phyloP scores from a whole-genome alignment of 2,797 vertebrate genomes.

The Parotocinclus haroldoi region DNA sequence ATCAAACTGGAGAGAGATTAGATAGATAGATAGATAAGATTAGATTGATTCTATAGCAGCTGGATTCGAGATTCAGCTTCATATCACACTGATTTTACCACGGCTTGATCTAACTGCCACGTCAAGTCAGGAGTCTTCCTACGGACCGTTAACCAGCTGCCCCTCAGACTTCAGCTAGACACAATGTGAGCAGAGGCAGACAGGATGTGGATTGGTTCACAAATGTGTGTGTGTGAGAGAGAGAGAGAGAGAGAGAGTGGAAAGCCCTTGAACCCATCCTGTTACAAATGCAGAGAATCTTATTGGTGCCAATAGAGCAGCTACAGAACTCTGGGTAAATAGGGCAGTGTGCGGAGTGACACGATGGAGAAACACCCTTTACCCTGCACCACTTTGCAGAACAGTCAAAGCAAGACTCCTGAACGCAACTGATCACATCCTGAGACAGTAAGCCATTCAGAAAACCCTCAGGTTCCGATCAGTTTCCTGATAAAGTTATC shows the following conservation, averaged over 20 bases:
- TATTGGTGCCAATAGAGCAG: conserved; percentile 2
- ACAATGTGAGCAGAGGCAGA: conserved; percentile 21
- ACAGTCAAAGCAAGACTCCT: background rate
- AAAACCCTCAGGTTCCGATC: too few species aligned
- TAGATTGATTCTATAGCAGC: too few species aligned
- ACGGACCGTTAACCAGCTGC: too few species aligned
- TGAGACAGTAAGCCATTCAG: too few species aligned
- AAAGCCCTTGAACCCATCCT: conserved; percentile 29
- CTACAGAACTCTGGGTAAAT: conserved; percentile 26
- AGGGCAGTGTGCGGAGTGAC: conserved; percentile 14
- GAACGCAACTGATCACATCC: background rate
- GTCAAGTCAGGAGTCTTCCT: too few species aligned
- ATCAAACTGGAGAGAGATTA: too few species aligned
- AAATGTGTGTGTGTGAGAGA: conserved; percentile 14
- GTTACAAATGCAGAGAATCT: conserved; percentile 26
- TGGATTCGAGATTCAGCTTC: too few species aligned
- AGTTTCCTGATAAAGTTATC: too few species aligned
- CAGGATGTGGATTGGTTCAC: conserved; percentile 25
- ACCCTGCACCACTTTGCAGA: background rate
- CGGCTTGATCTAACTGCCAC: too few species aligned
- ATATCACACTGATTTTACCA: too few species aligned
- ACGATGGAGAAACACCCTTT: background rate
- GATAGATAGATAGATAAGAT: too few species aligned
- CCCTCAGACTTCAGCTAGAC: background rate
- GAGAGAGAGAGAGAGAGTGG: conserved; percentile 3